A percentile compares a stretch with the other conserved stretches of the same genome.
phyloP scores from a whole-genome alignment of 2,797 vertebrate species.

The Eupleurogrammus muticus region DNA sequence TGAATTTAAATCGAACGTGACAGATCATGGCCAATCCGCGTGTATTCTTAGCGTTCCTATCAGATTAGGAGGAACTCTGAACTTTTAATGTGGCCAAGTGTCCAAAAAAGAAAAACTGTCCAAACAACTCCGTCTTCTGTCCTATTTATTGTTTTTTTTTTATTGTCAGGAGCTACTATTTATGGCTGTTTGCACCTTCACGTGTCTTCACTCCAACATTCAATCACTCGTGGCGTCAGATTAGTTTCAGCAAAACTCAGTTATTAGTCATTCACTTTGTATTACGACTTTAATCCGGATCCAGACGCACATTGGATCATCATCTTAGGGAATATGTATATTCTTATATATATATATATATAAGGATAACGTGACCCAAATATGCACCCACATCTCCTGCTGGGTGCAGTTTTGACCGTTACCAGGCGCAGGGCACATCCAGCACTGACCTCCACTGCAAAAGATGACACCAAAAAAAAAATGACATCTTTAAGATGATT shows the following conservation, averaged over 20 bases:
- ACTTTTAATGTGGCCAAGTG: neutral
- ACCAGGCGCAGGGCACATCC: slow-evolving; percentile 23
- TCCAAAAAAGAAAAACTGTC: slow-evolving; percentile 38
- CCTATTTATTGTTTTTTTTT: neutral
- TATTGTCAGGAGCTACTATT: neutral
- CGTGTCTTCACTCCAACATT: neutral
- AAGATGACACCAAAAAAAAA: neutral
- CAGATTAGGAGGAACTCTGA: neutral
- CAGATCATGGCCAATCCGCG: neutral
- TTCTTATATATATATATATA: neutral
- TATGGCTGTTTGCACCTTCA: neutral
- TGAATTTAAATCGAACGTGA: neutral
- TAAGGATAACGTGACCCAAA: slow-evolving; percentile 33
- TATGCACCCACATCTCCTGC: slow-evolving; percentile 9
- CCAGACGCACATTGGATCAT: neutral
- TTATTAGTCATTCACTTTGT: neutral
- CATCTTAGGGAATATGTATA: neutral
- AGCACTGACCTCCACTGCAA: neutral
- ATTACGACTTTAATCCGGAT: slow-evolving; percentile 1
- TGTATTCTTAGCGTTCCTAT: neutral
- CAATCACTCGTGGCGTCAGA: neutral
- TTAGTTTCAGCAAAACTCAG: neutral
- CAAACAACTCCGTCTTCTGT: slow-evolving; percentile 11
- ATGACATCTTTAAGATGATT: no score
- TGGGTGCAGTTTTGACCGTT: slow-evolving; percentile 33